Base-by-base conservation (phyloP, 2,888 invertebrate genomes). In the Chrysolina haemoptera region DNA sequence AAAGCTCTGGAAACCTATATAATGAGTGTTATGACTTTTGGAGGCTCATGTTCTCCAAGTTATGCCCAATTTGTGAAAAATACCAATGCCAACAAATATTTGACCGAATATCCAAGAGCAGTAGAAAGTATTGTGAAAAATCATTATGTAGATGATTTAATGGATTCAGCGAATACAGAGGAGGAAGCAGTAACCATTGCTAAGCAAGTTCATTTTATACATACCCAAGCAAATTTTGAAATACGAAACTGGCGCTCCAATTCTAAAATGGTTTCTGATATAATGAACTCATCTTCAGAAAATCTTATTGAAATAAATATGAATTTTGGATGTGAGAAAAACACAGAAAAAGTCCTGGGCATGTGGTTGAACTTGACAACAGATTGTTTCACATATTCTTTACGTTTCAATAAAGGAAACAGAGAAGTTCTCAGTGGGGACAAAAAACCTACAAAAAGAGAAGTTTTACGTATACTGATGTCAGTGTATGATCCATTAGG, bases 81-180 rank as follows among this genome's bases (percentile, higher is more conserved):
- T 70, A 63, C 59, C 10, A 81, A 80, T 59, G 76, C 79, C 4
- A 11, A 62, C 43, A 69, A 74, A 46, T 77, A 66, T 40, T 22
- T 18, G 14, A 14, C 16, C 20, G 55, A 76, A 48, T 70, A 70
- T 72, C 70, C 79, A n/a, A 62, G 67, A 43, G 76, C 77, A 5
- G 71, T 41, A 1, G 53, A 74, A 41, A 70, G 74, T 18, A 78
- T 79, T 9, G 2, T 71, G 0, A 50, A 68, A n/a, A 67, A 68
- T 20, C 69, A 74, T 55, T 82, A 82, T 59, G 79, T 83, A 77
- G 77, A 77, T 65, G 77, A 76, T 35, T 74, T 72, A 18, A 35
- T 78, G 16, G 68, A 77, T 50, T 72, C 76, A 43, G 59, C 40
- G 6, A 71, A 78, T n/a, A 65, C 69, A 66, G 71, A 73, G 16